Percentiles rank a stretch among this genome's conserved stretches.
Evolutionary conservation across 2,113 vertebrate species (phyloP).

Genomic region (Chitala chitala): DNA sequence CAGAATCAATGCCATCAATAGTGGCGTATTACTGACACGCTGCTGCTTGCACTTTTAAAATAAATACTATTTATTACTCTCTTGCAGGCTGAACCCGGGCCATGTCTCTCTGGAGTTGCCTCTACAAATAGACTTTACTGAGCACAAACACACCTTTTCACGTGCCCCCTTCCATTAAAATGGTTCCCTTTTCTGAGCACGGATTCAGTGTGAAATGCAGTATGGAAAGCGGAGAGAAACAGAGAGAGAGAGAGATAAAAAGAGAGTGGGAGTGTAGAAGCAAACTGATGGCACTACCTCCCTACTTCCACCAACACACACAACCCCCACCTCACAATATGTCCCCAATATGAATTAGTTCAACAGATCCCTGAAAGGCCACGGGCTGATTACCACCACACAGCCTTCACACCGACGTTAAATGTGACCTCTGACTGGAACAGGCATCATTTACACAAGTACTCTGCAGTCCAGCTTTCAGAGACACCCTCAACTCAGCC

Average conservation of each 20-base stretch:
- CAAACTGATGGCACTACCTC: not conserved
- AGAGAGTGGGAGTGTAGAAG: not conserved
- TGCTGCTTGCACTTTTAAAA: conserved; percentile 46
- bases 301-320: too few relatives aligned
- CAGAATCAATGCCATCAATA: conserved; percentile 49
- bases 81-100: conserved; percentile 30
- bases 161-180: not conserved
- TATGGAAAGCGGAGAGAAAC: not conserved
- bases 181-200: not conserved
- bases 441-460: not conserved
- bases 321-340: too few relatives aligned
- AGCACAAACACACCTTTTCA: conserved; percentile 30
- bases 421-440: not conserved
- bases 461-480: not conserved
- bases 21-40: conserved; percentile 42
- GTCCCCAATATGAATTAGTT: not conserved
- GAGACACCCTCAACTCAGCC: not conserved
- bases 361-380: not conserved
- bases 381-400: not conserved
- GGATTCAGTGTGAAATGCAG: not conserved
- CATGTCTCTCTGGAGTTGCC: conserved; percentile 39
- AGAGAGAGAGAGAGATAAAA: not conserved
- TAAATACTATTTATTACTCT: conserved; percentile 59
- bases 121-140: conserved; percentile 41
- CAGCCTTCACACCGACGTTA: not conserved